Evolutionary conservation across 2,888 invertebrate genomes (phyloP), one percentile per base, ranked within the genome.

Genomic region (Cartodere bifasciata): DNA sequence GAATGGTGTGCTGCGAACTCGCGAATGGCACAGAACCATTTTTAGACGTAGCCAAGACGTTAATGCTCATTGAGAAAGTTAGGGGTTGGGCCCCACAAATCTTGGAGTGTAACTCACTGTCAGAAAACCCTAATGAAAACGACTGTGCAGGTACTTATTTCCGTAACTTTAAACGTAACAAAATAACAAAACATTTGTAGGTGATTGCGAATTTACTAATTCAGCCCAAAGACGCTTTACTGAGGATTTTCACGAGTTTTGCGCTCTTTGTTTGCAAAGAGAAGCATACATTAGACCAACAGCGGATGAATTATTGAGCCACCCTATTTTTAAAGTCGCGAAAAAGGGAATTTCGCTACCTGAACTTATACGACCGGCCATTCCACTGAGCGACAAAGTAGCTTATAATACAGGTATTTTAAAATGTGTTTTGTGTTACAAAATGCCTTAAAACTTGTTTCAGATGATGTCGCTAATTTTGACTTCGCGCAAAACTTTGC

Each of bases 11-110:
- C 26, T 91, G 90, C 56, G 90, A 90, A 60, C 60, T 88, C 35
- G 87, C 82, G 23, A 92, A 92, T 60, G 91, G 92, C 0, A 71
- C 80, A 16, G 83, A 85, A 41, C 91, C 91, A 0, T 92, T 86
- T 60, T 71, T 75, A 1, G 86, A 84, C 44, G 78, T 86, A 49
- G 72, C 83, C 4, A 77, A 76, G n/a, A 86, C 91, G 1, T 68
- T 90, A 47, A 90, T 92, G 88, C 67, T 90, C 43, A 80, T 85
- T 3, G 90, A 91, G 62, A 92, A 92, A 60, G 69, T 85, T 16
- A 69, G 84, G 31, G 90, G 90, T 1, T 71, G 68, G 45, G 68
- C 77, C 0, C 84, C 87, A 4, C 78, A 77, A 36, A 59, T 86
- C 33, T 60, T 85, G 15, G 86, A 86, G 60, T 69, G 70, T 43